A percentile compares a stretch with the other conserved stretches of the same genome.
Conservation (phyloP, 2,888 invertebrate genomes). For the Pachliopta kotzebuea region DNA sequence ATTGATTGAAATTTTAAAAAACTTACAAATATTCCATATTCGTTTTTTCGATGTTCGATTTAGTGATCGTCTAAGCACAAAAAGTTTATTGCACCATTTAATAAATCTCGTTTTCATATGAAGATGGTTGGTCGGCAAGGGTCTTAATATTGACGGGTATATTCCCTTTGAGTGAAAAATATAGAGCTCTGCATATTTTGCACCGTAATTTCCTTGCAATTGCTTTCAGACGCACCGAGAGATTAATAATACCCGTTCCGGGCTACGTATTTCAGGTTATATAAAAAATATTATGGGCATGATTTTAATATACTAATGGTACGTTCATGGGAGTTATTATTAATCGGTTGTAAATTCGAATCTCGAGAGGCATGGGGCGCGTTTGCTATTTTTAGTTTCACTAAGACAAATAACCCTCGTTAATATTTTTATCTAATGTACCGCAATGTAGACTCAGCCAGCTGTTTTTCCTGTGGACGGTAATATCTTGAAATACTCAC, state of each 20-base stretch:
- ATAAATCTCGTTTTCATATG: background rate
- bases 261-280: too few species aligned
- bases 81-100: background rate
- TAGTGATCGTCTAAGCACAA: too few species aligned
- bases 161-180: background rate
- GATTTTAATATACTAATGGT: background rate
- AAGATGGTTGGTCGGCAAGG: background rate
- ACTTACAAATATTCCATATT: too few species aligned
- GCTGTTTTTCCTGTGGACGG: background rate
- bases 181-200: background rate
- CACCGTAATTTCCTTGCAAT: background rate
- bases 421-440: background rate
- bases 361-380: background rate
- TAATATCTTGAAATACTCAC: constrained; percentile 4
- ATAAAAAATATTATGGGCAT: too few species aligned
- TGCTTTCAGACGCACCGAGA: background rate
- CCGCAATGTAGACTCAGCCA: background rate
- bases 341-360: background rate
- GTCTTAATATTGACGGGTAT: background rate
- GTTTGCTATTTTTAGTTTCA: background rate
- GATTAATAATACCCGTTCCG: background rate
- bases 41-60: too few species aligned
- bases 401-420: background rate
- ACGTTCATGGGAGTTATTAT: background rate
- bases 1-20: too few species aligned